A percentile compares a stretch with the other conserved stretches of the same genome.
These are phyloP conservation scores for Dicyrtomina minuta DNA, from an alignment of 2,888 invertebrate species.

Conservation along the genomic window DNA sequence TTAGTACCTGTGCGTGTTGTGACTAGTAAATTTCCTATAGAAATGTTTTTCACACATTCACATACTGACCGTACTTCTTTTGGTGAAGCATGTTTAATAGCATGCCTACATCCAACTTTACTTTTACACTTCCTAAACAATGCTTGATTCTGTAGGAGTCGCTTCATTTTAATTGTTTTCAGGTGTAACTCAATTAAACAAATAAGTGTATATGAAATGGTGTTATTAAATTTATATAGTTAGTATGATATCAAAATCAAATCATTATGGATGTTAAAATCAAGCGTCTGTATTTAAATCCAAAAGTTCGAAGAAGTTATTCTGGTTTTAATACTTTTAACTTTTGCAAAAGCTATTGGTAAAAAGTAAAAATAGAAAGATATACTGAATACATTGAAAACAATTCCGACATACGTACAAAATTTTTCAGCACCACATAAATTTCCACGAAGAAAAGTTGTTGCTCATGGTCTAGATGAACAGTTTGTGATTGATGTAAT, in stretches of 20 bases:
- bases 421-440: conserved; percentile 26
- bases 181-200: neutral
- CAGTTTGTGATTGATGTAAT: conserved; percentile 37
- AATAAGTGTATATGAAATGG: neutral
- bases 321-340: neutral
- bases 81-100: neutral
- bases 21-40: conserved; percentile 16
- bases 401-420: conserved; percentile 54
- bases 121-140: too few species aligned
- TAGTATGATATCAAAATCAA: neutral
- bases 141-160: too few species aligned
- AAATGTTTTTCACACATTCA: conserved; percentile 23
- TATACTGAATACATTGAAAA: neutral
- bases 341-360: too few species aligned
- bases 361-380: conserved; percentile 5
- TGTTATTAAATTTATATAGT: too few species aligned
- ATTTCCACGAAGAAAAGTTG: conserved; percentile 31
- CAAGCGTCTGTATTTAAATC: conserved; percentile 17
- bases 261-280: conserved; percentile 10
- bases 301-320: conserved; percentile 23
- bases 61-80: conserved; percentile 9
- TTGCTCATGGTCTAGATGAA: conserved; percentile 33
- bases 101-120: neutral
- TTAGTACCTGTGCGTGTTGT: conserved; percentile 6
- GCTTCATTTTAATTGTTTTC: neutral